phyloP scores from a whole-genome alignment of 2,113 vertebrate species.

The Rhineura floridana region DNA sequence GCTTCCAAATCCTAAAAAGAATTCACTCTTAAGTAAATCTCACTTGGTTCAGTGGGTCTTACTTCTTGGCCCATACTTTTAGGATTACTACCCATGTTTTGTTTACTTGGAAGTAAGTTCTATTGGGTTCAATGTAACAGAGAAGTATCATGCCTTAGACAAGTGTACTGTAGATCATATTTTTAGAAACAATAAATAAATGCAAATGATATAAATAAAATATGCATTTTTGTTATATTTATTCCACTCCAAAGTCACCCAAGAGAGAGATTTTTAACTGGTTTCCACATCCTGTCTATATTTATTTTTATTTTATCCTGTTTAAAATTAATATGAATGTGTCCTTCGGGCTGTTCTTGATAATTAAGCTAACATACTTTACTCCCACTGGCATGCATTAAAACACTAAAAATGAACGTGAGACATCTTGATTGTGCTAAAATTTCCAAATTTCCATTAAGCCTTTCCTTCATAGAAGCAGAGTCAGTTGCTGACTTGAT shows the following conservation, averaged over 20 bases:
- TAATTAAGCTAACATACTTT: slow-evolving; percentile 72
- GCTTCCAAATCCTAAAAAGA: too few species aligned
- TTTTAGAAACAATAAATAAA: background rate
- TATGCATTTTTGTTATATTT: slow-evolving; percentile 64
- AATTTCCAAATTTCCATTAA: slow-evolving; percentile 35
- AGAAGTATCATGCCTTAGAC: background rate
- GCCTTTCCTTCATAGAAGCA: slow-evolving; percentile 25
- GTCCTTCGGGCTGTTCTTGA: slow-evolving; percentile 72
- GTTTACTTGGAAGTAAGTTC: background rate
- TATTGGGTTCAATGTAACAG: background rate
- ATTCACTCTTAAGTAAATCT: too few species aligned
- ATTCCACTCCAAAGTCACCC: slow-evolving; percentile 48
- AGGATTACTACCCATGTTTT: background rate
- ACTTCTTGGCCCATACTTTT: background rate
- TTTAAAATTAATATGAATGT: slow-evolving; percentile 72
- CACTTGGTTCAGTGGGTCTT: background rate
- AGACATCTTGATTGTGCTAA: slow-evolving; percentile 61
- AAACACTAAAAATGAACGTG: slow-evolving; percentile 61
- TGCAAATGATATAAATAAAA: slow-evolving; percentile 34
- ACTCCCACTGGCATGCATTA: slow-evolving; percentile 64
- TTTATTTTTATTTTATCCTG: slow-evolving; percentile 71
- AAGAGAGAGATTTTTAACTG: slow-evolving; percentile 67
- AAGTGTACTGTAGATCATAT: background rate
- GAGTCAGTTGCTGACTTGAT: slow-evolving; percentile 22
- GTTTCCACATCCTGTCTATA: slow-evolving; percentile 67